Base-by-base conservation (phyloP, 2,888 invertebrate genomes). In the Drosophila hamatofila region DNA sequence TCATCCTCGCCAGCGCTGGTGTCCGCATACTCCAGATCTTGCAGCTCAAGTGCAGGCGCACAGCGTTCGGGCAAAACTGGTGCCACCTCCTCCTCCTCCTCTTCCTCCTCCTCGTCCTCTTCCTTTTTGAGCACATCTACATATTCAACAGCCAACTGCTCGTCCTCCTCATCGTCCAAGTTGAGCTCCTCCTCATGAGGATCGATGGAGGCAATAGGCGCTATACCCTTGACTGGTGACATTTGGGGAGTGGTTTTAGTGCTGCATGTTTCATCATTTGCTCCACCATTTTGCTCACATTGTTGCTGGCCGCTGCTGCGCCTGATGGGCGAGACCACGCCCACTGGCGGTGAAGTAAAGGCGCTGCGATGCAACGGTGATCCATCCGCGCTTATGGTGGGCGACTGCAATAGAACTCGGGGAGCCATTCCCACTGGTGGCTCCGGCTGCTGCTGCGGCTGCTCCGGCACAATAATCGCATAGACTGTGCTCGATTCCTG, bases 11-110 rank as follows among this genome's bases (percentile, higher is more conserved):
- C 93, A 70, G 94, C 94, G 77, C 94, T 94, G 21, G 94, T 94
- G 82, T 94, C 94, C 12, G 94, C 94, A 90, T 93, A 94, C 80
- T 94, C 94, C 42, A 94, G 93, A 83, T 94, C 94, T 78, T 94
- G 94, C 78, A 94, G 89, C 86, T 94, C 94, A 65, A 94, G 88
- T 56, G 94, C 94, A 0, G 77, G 69, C 3, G 65, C 60, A 21
- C 88, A 71, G 2, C 89, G 79, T 27, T 79, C 88, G 2, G 89
- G 89, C 12, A 85, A 44, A 16, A 69, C 58, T 0, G 88, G 89
- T 12, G 82, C 88, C 33, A 33, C 37, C 49, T 78, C 71, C 25
- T 18, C 18, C 16, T 35, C 30, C 8, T 30, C 30, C 30, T 46
- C 25, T 14, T 44, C 44, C 23, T 23, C 16, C n/a, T 48, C 27